phyloP scores from a whole-genome alignment of 2,797 vertebrate genomes.

The Crocodylus rhombifer region DNA sequence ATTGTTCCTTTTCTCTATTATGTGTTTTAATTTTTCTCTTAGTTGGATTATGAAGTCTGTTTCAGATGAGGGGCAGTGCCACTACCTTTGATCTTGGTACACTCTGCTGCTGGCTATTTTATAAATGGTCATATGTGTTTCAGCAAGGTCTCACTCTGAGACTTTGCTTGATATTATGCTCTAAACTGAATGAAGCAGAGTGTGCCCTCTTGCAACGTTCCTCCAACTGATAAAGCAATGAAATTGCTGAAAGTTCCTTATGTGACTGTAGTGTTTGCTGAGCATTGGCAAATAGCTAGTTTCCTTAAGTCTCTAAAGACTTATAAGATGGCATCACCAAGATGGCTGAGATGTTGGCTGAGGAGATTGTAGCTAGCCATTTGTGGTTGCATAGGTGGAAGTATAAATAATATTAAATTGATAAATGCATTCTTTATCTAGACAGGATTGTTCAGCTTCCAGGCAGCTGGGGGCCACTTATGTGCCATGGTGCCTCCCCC shows the following conservation, averaged over 20 bases:
- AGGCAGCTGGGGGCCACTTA: too few species aligned
- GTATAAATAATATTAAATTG: not conserved
- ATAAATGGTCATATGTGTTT: slow-evolving; percentile 4
- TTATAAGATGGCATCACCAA: slow-evolving; percentile 14
- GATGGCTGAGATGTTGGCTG: too few species aligned
- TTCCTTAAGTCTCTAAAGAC: not conserved
- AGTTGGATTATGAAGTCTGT: not conserved
- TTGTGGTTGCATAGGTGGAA: slow-evolving; percentile 7
- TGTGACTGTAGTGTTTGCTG: not conserved
- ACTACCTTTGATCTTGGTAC: not conserved
- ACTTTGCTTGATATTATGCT: not conserved
- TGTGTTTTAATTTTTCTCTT: not conserved
- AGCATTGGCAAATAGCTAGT: not conserved
- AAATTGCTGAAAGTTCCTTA: not conserved
- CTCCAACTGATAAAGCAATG: not conserved
- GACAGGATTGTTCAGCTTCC: not conserved
- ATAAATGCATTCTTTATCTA: not conserved
- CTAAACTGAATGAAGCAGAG: not conserved
- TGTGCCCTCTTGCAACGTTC: not conserved
- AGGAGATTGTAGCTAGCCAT: not conserved
- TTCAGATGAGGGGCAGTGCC: not conserved
- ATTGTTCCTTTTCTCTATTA: not conserved
- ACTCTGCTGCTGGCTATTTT: not conserved
- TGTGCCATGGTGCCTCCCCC: too few species aligned
- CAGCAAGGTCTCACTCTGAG: not conserved